These are phyloP conservation scores for Actinostola sp. DNA, from an alignment of 92 coral and sea anemone species.

Conservation along the genomic window DNA sequence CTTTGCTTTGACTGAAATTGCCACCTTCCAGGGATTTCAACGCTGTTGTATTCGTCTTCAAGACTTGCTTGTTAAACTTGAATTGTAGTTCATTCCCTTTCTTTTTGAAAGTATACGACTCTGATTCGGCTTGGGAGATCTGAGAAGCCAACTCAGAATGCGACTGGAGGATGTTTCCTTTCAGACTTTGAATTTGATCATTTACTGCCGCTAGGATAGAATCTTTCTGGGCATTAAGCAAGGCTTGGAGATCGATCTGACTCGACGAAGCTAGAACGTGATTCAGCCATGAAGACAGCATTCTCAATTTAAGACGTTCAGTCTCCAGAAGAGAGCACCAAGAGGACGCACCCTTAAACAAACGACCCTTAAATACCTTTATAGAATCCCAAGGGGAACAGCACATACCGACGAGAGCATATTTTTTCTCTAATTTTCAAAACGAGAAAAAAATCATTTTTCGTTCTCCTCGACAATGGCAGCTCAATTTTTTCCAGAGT, in stretches of 20 bases:
- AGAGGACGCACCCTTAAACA: not conserved
- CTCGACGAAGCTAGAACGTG: not conserved
- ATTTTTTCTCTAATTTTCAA: slow-evolving; percentile 25
- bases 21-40: slow-evolving; percentile 27
- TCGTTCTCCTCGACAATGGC: too few species aligned
- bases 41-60: slow-evolving; percentile 8
- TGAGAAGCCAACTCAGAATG: slow-evolving; percentile 29
- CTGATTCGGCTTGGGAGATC: slow-evolving; percentile 8
- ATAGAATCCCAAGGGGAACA: too few species aligned
- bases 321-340: slow-evolving; percentile 5
- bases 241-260: not conserved
- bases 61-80: slow-evolving; percentile 38
- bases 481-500: too few species aligned
- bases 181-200: slow-evolving; percentile 21
- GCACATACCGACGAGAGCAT: slow-evolving; percentile 18
- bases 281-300: not conserved
- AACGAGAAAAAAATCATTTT: slow-evolving; percentile 26
- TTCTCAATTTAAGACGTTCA: not conserved
- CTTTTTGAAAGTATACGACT: slow-evolving; percentile 34
- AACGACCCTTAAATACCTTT: not conserved
- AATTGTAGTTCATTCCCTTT: slow-evolving; percentile 42
- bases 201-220: slow-evolving; percentile 31
- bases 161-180: slow-evolving; percentile 5
- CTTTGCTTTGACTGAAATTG: slow-evolving; percentile 25
- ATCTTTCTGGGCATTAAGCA: slow-evolving; percentile 29